Evolutionary conservation across 1,140 invertebrate genomes (phyloP).

Genomic region (Vanessa atalanta): DNA sequence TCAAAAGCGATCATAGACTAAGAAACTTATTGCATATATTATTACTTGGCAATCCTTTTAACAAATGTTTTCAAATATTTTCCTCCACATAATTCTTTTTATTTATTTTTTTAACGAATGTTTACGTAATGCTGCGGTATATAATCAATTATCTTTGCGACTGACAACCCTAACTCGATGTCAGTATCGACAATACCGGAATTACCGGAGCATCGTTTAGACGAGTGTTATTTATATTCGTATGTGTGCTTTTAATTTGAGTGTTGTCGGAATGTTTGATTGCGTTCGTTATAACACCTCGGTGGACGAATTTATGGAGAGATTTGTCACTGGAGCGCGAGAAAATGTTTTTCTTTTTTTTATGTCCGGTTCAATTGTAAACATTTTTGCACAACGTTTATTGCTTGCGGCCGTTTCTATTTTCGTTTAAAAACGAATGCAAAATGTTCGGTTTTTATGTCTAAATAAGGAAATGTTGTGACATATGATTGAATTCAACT

Average conservation of each 20-base stretch:
- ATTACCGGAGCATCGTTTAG: slow-evolving; percentile 18
- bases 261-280: slow-evolving; percentile 30
- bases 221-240: slow-evolving; percentile 20
- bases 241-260: slow-evolving; percentile 15
- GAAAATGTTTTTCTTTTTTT: background rate
- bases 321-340: slow-evolving; percentile 21
- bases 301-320: slow-evolving; percentile 32
- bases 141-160: too few relatives aligned
- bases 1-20: too few relatives aligned
- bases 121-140: too few relatives aligned
- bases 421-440: too few relatives aligned
- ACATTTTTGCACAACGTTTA: background rate
- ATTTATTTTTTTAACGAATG: too few relatives aligned
- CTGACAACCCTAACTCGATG: slow-evolving; percentile 3
- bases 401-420: background rate
- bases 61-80: too few relatives aligned
- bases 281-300: slow-evolving; percentile 38
- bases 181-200: slow-evolving; percentile 7
- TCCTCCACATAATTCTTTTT: too few relatives aligned
- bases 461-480: too few relatives aligned
- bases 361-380: background rate
- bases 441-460: too few relatives aligned
- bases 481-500: too few relatives aligned
- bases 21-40: too few relatives aligned
- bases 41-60: too few relatives aligned